Evolutionary conservation across 2,888 invertebrate genomes (phyloP).

Genomic region (Hemistola chrysoprasaria): DNA sequence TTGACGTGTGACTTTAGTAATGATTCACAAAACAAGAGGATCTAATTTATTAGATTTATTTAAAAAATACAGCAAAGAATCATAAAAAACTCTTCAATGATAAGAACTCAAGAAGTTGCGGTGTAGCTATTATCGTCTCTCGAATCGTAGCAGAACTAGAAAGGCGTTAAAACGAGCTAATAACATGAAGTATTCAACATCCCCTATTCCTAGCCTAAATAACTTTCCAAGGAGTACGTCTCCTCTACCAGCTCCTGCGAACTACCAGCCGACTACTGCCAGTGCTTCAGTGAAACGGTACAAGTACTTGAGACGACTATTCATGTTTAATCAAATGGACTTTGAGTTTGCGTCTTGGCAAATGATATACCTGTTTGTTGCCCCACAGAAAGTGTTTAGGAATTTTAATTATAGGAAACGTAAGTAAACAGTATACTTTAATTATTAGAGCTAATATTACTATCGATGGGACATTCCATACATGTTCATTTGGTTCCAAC

Average conservation of each 20-base stretch:
- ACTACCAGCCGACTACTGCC: conserved; percentile 85
- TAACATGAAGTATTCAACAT: conserved; percentile 84
- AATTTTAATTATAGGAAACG: conserved; percentile 99
- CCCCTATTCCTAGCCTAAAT: conserved; percentile 74
- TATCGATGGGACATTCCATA: too few relatives aligned
- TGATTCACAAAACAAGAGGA: too few relatives aligned
- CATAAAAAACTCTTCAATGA: too few relatives aligned
- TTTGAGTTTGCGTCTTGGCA: conserved; percentile 99
- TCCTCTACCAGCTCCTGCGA: conserved; percentile 86
- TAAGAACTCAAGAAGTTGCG: too few relatives aligned
- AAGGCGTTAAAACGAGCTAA: conserved; percentile 1
- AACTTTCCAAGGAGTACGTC: conserved; percentile 82
- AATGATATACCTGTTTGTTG: conserved; percentile 96
- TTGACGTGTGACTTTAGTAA: too few relatives aligned
- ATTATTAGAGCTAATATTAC: too few relatives aligned
- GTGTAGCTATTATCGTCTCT: too few relatives aligned
- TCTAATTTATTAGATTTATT: too few relatives aligned
- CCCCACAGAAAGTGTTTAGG: conserved; percentile 98
- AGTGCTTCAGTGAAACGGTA: conserved; percentile 94
- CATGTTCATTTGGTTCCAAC: too few relatives aligned
- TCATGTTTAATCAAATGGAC: conserved; percentile 98
- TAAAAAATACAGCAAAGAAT: too few relatives aligned
- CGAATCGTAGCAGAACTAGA: not conserved
- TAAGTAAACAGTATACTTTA: conserved; percentile 79
- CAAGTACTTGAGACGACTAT: conserved; percentile 91